Base-by-base conservation (phyloP, 2,888 invertebrate species). In the Cephalotes varians region DNA sequence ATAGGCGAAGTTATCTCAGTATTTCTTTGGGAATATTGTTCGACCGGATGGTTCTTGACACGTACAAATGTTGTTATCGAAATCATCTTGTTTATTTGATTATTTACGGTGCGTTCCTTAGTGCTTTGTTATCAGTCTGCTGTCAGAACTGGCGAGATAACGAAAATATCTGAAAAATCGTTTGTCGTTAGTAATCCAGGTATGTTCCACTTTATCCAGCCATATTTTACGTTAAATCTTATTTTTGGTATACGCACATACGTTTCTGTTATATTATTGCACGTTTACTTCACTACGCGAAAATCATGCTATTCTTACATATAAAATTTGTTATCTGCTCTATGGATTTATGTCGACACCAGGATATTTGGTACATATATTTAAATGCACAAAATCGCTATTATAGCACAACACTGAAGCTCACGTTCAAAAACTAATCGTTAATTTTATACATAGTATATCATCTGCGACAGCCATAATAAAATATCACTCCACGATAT, bases 391-490 rank as follows among this genome's bases (percentile, higher is more conserved):
- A 76, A 76, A 76, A 81, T 84, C 44, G 71, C 18, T 65, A 31
- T 71, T 76, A 76, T 21, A 25, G 37, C 12, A 62, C 25, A 25
- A 31, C 12, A 62, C 25, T 37, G 9, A 21, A 44, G 56, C n/a
- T 34, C 67, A 37, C 40, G 40, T 37, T 28, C 15, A 1, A 71
- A 47, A 31, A 81, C 64, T 71, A 73, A 76, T 84, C 47, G 54
- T 81, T 69, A 64, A 84, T 84, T 71, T 62, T 40, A 47, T 37
- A 31, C 65, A 56, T n/a, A 56, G 58, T 80, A 65, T 72, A 49
- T 56, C 47, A 65, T 44, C 65, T 65, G n/a, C 37, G 73, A 58
- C 31, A 72, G 44, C 12, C 37, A 58, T 34, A 58, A 60, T 69
- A 64, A 77, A 69, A 65, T 69, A 60, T 77, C 28, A 51, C 37